Conservation (phyloP, 37 sponge, comb jelly and placozoan species). For the Dysidea cf. avara region DNA sequence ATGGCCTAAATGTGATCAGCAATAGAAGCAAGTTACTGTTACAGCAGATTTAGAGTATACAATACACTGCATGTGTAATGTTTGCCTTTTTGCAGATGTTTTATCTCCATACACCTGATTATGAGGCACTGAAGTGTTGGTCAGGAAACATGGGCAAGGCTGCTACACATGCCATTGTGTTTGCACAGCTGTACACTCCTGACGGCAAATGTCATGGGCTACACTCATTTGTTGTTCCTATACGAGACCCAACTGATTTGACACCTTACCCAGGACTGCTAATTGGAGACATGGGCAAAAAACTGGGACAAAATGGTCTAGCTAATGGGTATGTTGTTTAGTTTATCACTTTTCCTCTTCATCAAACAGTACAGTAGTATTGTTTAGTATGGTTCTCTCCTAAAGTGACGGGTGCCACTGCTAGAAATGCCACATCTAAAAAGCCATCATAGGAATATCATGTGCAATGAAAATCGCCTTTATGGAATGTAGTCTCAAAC, state of each 20-base stretch:
- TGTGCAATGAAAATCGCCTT: no score
- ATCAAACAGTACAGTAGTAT: no score
- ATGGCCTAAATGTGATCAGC: no score
- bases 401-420: no score
- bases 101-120: constrained; percentile 88
- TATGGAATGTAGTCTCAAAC: no score
- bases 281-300: constrained; percentile 92
- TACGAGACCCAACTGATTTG: constrained; percentile 76
- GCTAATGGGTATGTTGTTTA: constrained; percentile 94
- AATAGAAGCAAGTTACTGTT: no score
- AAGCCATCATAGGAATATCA: no score
- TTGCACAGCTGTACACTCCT: constrained; percentile 91
- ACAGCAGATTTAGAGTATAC: no score
- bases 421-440: no score
- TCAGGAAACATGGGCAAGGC: constrained; percentile 78
- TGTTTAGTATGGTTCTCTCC: no score
- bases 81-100: constrained; percentile 73
- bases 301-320: constrained; percentile 87
- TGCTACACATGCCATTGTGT: constrained; percentile 87
- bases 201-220: constrained; percentile 91
- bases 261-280: constrained; percentile 77
- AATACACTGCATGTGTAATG: no score
- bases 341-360: no score
- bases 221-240: constrained; percentile 87
- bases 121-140: constrained; percentile 96